phyloP scores from a whole-genome alignment of 2,797 vertebrate species.

The Girardinus metallicus region DNA sequence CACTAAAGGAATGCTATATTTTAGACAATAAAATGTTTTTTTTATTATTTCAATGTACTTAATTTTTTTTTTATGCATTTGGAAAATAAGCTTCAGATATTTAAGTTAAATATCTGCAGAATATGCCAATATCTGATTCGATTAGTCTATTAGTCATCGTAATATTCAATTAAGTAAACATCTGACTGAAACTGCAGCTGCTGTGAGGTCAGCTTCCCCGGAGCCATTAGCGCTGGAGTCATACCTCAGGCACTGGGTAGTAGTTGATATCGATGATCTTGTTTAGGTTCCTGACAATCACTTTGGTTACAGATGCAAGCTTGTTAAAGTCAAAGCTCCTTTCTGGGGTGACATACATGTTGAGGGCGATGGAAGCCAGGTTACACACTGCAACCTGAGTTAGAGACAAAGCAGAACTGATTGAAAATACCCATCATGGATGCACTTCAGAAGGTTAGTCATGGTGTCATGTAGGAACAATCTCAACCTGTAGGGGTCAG shows the following conservation, averaged over 20 bases:
- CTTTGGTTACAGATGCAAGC: conserved; percentile 90
- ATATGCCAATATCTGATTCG: too few species aligned
- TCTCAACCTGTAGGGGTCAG: too few species aligned
- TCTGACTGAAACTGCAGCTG: background rate
- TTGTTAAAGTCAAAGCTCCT: conserved; percentile 90
- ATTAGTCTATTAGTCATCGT: too few species aligned
- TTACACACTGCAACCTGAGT: conserved; percentile 89
- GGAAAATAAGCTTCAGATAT: too few species aligned
- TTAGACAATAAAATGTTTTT: too few species aligned
- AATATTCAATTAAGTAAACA: background rate
- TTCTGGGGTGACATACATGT: conserved; percentile 94
- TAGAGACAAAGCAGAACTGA: conserved; percentile 5
- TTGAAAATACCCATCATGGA: background rate
- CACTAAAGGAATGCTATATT: too few species aligned
- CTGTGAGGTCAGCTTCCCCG: background rate
- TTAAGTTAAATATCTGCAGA: too few species aligned
- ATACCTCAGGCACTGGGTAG: conserved; percentile 89
- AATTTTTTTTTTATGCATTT: too few species aligned
- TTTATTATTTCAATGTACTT: too few species aligned
- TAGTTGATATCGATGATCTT: conserved; percentile 98
- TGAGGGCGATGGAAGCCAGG: conserved; percentile 93
- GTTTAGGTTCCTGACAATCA: conserved; percentile 93
- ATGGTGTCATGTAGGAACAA: background rate
- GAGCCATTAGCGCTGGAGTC: background rate
- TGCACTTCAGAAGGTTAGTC: background rate